These are phyloP conservation scores for Aphaenogaster rudis DNA, from an alignment of 1,140 invertebrate genomes.

Conservation along the genomic window DNA sequence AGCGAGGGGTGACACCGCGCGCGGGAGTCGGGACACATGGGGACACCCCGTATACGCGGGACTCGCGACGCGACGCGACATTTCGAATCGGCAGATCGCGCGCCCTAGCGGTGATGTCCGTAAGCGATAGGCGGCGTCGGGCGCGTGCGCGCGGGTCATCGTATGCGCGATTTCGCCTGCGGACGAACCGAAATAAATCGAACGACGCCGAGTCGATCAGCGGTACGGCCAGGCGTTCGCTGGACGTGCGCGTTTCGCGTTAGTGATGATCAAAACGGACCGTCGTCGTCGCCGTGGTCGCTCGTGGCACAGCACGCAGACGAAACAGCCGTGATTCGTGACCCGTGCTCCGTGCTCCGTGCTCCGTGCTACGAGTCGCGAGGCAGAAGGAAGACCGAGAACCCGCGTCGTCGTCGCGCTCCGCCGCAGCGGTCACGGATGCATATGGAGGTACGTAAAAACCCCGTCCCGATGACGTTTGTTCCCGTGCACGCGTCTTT, in stretches of 20 bases:
- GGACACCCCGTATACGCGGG: too few species aligned
- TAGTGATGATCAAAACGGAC: conserved; percentile 85
- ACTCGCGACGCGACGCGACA: not conserved
- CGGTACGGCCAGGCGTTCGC: conserved; percentile 83
- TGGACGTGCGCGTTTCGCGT: conserved; percentile 79
- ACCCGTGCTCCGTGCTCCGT: conserved; percentile 64
- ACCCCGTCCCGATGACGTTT: not conserved
- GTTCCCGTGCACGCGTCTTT: conserved; percentile 26
- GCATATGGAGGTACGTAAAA: conserved; percentile 85
- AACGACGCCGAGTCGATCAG: conserved; percentile 83
- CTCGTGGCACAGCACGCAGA: conserved; percentile 81
- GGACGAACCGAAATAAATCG: conserved; percentile 85
- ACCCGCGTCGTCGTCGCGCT: conserved; percentile 78
- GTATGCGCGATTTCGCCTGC: conserved; percentile 78
- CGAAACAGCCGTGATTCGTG: conserved; percentile 83
- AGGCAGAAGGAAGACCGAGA: conserved; percentile 71
- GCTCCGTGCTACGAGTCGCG: conserved; percentile 65
- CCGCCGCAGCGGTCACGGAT: conserved; percentile 82
- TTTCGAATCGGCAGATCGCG: conserved; percentile 43
- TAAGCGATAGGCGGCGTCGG: conserved; percentile 62
- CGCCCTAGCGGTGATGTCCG: conserved; percentile 79
- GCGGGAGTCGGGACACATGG: too few species aligned
- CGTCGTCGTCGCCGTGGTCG: conserved; percentile 75
- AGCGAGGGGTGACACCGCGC: too few species aligned
- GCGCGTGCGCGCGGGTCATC: conserved; percentile 79